A percentile compares a stretch with the other conserved stretches of the same genome.
phyloP scores from a whole-genome alignment of 1,140 invertebrate genomes.

The Lordiphosa collinella region DNA sequence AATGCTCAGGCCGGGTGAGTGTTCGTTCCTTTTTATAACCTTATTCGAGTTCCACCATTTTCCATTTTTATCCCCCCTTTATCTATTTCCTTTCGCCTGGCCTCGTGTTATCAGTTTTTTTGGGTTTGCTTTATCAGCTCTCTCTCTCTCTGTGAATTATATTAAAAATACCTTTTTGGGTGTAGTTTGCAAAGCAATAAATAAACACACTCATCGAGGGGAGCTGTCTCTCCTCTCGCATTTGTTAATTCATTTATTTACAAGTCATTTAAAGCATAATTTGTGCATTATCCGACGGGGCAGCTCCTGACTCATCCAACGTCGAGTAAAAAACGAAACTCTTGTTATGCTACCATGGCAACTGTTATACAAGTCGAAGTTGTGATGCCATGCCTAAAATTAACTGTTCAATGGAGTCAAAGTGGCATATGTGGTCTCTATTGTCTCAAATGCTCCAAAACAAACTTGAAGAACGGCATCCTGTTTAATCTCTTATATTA shows the following conservation, averaged over 20 bases:
- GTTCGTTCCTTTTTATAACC: slow-evolving; percentile 20
- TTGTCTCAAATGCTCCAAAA: slow-evolving; percentile 62
- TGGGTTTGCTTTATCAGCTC: slow-evolving; percentile 2
- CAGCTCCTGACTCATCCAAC: slow-evolving; percentile 48
- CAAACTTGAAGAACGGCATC: slow-evolving; percentile 34
- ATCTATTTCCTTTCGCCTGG: slow-evolving; percentile 16
- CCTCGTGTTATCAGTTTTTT: slow-evolving; percentile 44
- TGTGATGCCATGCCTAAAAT: slow-evolving; percentile 10
- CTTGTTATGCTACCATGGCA: background rate
- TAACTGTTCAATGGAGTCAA: background rate
- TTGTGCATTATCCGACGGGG: slow-evolving; percentile 31
- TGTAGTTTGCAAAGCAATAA: too few relatives aligned
- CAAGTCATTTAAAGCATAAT: slow-evolving; percentile 66
- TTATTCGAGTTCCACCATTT: slow-evolving; percentile 43
- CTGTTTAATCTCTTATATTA: slow-evolving; percentile 30
- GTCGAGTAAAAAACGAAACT: background rate
- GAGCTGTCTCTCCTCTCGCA: slow-evolving; percentile 11
- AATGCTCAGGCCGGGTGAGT: slow-evolving; percentile 96
- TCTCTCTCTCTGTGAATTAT: background rate
- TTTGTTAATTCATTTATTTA: slow-evolving; percentile 46
- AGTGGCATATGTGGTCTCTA: too few relatives aligned
- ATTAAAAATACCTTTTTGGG: background rate
- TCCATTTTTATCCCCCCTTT: slow-evolving; percentile 26
- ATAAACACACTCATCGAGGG: slow-evolving; percentile 21
- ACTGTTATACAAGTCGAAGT: background rate